Base-by-base conservation (phyloP, 1,140 invertebrate genomes). In the Rhopalosiphum padi region DNA sequence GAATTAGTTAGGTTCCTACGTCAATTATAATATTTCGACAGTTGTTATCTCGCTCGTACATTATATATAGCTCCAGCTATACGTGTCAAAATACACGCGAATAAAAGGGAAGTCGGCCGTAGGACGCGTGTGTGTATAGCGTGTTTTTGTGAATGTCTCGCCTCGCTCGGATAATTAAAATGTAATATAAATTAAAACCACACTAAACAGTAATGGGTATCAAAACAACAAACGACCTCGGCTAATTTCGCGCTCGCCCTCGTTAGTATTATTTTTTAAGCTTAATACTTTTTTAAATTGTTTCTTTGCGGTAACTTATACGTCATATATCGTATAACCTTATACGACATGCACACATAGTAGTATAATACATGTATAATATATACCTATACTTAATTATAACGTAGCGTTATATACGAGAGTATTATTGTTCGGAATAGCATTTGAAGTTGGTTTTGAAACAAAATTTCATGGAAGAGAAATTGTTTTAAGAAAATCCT, bases 21-120 rank as follows among this genome's bases (percentile, higher is more conserved):
- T 87, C 85, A 87, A 87, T 87, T 87, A 87, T 25, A 25, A 43
- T n/a, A 87, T 87, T 87, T 87, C 85, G 85, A 87, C 83, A 46
- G 11, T 46, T n/a, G 85, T 87, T 87, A 87, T 85, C 43, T 25
- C 43, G 48, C 83, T 85, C 8, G 22, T 43, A n/a, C n/a, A n/a
- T 41, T 4, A 15, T 85, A 30, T 25, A 43, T 5, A 3, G 55
- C 60, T n/a, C 30, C 60, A 11, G 11, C 30, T 41, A 41, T 68
- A 68, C 60, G 60, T 77, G 60, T 77, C 37, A 43, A 30, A 85
- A 41, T n/a, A 87, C 35, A 46, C 35, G 43, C 85, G 22, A 46
- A n/a, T 85, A 43, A 25, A 85, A 85, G 41, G 43, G 85, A 87
- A 87, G 43, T 87, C 5, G 8, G 37, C 23, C 25, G 15, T 22